These are phyloP conservation scores for Xenops minutus DNA, from an alignment of 2,797 vertebrate species.

Conservation along the genomic window DNA sequence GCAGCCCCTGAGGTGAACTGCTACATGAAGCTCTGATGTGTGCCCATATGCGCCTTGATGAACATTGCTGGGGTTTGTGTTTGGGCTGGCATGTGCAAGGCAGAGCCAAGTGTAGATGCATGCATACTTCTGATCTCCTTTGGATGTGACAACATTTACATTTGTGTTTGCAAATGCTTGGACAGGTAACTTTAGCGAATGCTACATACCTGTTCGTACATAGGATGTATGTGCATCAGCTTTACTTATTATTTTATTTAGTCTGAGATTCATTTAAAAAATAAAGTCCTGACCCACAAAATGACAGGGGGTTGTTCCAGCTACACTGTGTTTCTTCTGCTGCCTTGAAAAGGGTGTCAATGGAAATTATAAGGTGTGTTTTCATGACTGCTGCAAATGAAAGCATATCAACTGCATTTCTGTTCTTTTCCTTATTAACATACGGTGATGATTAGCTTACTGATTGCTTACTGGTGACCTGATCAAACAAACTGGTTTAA, in stretches of 20 bases:
- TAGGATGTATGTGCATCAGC: not conserved
- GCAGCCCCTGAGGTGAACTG: not conserved
- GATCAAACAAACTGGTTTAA: not conserved
- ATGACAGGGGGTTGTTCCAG: not conserved
- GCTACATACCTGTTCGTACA: rapidly evolving
- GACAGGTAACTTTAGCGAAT: not conserved
- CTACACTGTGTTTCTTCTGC: not conserved
- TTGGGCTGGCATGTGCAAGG: not conserved
- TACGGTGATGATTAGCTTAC: not conserved
- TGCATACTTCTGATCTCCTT: not conserved
- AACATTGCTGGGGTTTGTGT: not conserved
- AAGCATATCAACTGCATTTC: not conserved
- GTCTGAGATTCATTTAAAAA: not conserved
- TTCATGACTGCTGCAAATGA: not conserved
- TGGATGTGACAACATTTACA: not conserved
- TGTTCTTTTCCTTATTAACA: not conserved
- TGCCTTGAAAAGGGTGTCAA: not conserved
- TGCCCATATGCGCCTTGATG: rapidly evolving
- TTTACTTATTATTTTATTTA: not conserved
- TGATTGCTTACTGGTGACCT: not conserved
- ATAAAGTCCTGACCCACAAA: not conserved
- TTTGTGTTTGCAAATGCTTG: not conserved
- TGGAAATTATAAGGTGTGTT: not conserved
- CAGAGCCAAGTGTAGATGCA: rapidly evolving
- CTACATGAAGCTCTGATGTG: not conserved